These are phyloP conservation scores for Nomada ruficornis DNA, from an alignment of 2,888 invertebrate species.

Conservation along the genomic window DNA sequence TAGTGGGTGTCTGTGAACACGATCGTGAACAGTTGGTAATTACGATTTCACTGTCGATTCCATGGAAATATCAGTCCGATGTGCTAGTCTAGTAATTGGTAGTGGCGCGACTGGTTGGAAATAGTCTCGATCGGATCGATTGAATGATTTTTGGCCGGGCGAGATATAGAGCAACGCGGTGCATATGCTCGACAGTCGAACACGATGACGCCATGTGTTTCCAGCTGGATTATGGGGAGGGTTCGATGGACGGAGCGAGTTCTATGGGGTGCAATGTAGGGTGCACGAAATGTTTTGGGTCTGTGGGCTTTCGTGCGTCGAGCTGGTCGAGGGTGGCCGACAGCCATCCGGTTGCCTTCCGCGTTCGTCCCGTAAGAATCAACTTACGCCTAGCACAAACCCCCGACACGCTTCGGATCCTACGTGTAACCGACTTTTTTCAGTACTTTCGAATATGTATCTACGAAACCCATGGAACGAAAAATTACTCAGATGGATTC, in stretches of 20 bases:
- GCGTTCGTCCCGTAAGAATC: neutral
- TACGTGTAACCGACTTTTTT: neutral
- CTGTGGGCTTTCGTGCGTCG: conserved; percentile 57
- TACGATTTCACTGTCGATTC: too few species aligned
- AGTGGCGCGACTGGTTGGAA: neutral
- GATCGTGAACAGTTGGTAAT: too few species aligned
- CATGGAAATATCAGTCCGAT: conserved; percentile 16
- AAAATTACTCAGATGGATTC: neutral
- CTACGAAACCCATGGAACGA: neutral
- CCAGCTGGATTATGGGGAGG: conserved; percentile 77
- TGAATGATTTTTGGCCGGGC: conserved; percentile 63
- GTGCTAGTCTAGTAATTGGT: conserved; percentile 37
- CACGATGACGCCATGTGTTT: conserved; percentile 81
- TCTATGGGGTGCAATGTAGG: conserved; percentile 51
- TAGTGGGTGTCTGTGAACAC: too few species aligned
- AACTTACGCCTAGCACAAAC: neutral
- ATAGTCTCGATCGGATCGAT: conserved; percentile 38
- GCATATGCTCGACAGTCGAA: conserved; percentile 68
- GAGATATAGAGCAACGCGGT: conserved; percentile 50
- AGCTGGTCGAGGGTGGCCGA: conserved; percentile 30
- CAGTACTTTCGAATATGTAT: neutral
- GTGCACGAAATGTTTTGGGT: conserved; percentile 67
- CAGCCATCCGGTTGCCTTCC: conserved; percentile 17
- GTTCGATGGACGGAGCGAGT: conserved; percentile 28
- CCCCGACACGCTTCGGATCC: conserved; percentile 9